A percentile compares a stretch with the other conserved stretches of the same genome.
phyloP scores from a whole-genome alignment of 2,888 invertebrate species.

The Diogma glabrata region DNA sequence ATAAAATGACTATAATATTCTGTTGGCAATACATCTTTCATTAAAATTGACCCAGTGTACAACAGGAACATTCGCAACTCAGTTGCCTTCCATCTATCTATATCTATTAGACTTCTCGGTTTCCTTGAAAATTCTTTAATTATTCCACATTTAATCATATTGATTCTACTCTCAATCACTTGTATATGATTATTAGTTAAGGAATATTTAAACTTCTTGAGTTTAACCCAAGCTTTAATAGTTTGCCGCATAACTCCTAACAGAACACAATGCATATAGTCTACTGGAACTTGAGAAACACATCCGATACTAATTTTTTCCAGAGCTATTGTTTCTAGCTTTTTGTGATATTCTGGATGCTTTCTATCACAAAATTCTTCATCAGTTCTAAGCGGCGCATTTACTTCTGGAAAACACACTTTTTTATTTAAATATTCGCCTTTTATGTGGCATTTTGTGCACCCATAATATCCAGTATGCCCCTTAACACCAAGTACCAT shows the following conservation, averaged over 20 bases:
- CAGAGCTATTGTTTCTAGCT: not conserved
- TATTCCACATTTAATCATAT: not conserved
- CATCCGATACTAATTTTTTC: not conserved
- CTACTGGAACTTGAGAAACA: not conserved
- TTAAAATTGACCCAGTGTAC: too few species aligned
- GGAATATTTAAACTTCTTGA: not conserved
- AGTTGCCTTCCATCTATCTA: not conserved
- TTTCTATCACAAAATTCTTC: not conserved
- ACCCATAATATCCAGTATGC: not conserved
- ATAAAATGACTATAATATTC: not conserved
- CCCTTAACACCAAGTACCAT: not conserved
- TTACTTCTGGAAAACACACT: not conserved
- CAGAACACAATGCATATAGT: not conserved
- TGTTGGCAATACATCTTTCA: not conserved
- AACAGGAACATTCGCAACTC: not conserved
- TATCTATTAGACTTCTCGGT: not conserved
- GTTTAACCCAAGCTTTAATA: not conserved
- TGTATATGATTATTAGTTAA: not conserved
- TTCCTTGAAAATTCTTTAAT: not conserved
- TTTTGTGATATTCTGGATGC: not conserved
- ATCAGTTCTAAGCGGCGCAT: not conserved
- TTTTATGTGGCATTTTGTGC: not conserved
- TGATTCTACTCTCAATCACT: not conserved
- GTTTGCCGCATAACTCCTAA: not conserved
- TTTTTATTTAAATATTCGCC: not conserved